Evolutionary conservation across 2,888 invertebrate genomes (phyloP), one percentile per base, ranked within the genome.

Genomic region (Meghimatium bilineatum): DNA sequence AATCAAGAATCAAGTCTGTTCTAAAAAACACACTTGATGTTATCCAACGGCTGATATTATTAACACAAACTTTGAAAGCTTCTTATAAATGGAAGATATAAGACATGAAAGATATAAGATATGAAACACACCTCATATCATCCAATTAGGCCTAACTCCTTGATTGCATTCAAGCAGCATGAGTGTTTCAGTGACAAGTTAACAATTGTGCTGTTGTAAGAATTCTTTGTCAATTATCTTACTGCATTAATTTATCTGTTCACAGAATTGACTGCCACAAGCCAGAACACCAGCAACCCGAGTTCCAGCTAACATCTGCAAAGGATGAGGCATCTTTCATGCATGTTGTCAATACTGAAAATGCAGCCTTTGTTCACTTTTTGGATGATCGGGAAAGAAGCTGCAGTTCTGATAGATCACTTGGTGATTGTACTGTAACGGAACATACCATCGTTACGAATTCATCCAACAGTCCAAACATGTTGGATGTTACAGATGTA

Each of bases 181-280:
- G n/a, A n/a, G n/a, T n/a, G n/a, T n/a, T n/a, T n/a, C n/a, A n/a
- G n/a, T n/a, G n/a, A n/a, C n/a, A n/a, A n/a, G n/a, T n/a, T n/a
- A n/a, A n/a, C n/a, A n/a, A n/a, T n/a, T n/a, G n/a, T n/a, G n/a
- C n/a, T n/a, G n/a, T n/a, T n/a, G n/a, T n/a, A n/a, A n/a, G n/a
- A n/a, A n/a, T n/a, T n/a, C n/a, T n/a, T n/a, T n/a, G n/a, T n/a
- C n/a, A n/a, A n/a, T n/a, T n/a, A n/a, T n/a, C n/a, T 8, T 63
- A 12, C 60, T n/a, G 23, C n/a, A 5, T 63, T 63, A n/a, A 5
- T 63, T 63, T 63, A 63, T 5, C 34, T 74, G 44, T 80, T 20
- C n/a, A 20, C 67, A 80, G 80, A 72, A 77, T 77, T 49, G 81
- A 74, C 66, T 85, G 81, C 49, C 78, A 77, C 69, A 72, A 83